phyloP scores from a whole-genome alignment of 1,140 invertebrate genomes.

The Leptinotarsa lineolata region DNA sequence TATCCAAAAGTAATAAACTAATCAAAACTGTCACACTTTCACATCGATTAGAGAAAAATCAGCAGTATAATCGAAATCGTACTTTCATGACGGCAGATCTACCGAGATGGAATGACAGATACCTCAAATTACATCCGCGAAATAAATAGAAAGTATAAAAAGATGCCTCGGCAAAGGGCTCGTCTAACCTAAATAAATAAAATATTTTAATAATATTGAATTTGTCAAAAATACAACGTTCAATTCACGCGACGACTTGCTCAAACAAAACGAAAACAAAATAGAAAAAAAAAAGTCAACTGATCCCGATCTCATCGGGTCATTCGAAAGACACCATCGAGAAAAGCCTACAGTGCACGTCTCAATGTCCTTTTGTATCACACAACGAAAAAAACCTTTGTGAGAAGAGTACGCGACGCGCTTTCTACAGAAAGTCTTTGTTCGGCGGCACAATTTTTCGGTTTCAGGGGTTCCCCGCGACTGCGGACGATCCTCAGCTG shows the following conservation, averaged over 20 bases:
- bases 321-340: background rate
- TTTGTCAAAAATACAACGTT: conserved; percentile 40
- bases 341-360: background rate
- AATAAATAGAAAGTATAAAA: conserved; percentile 33
- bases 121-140: conserved; percentile 14
- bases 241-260: conserved; percentile 29
- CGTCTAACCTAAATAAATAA: conserved; percentile 36
- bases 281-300: too few species aligned
- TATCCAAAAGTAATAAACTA: too few species aligned
- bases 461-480: background rate
- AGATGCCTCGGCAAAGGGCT: conserved; percentile 22
- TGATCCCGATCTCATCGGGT: too few species aligned
- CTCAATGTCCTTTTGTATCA: conserved; percentile 2
- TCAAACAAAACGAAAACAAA: conserved; percentile 32
- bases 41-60: too few species aligned
- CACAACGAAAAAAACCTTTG: background rate
- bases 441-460: background rate
- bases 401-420: background rate
- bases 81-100: too few species aligned
- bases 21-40: background rate
- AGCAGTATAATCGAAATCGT: too few species aligned
- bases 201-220: conserved; percentile 31
- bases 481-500: conserved; percentile 9
- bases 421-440: background rate
- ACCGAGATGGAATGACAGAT: conserved; percentile 19